Percentiles rank a stretch among this genome's conserved stretches.
These are phyloP conservation scores for Ryuthela nishihirai DNA, from an alignment of 2,888 invertebrate species.

Conservation along the genomic window DNA sequence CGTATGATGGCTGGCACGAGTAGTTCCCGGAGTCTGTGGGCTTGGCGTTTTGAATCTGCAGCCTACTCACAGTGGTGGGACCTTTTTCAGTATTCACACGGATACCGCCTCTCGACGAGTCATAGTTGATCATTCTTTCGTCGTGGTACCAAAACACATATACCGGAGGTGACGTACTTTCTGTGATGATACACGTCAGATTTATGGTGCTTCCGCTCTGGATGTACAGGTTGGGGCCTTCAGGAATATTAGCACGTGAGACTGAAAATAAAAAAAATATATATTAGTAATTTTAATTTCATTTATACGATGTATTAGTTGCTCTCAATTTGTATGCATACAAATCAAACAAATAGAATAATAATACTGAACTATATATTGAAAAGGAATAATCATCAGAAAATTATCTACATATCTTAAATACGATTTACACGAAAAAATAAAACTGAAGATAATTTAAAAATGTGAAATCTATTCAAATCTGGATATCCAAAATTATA, in stretches of 20 bases:
- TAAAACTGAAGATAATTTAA: too few relatives aligned
- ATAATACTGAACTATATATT: too few relatives aligned
- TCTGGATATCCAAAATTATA: too few relatives aligned
- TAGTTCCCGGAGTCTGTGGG: conserved; percentile 78
- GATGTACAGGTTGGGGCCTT: conserved; percentile 77
- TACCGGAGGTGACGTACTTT: conserved; percentile 88
- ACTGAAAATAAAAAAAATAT: conserved; percentile 58
- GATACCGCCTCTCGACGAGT: conserved; percentile 70
- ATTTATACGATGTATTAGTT: too few relatives aligned
- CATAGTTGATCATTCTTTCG: conserved; percentile 85
- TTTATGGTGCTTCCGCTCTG: conserved; percentile 82
- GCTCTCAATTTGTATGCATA: too few relatives aligned
- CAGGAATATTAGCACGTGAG: conserved; percentile 81
- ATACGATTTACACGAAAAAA: too few relatives aligned
- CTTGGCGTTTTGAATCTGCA: conserved; percentile 75
- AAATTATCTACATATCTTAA: too few relatives aligned
- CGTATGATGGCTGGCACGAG: conserved; percentile 38
- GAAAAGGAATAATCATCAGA: too few relatives aligned
- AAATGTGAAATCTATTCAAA: too few relatives aligned
- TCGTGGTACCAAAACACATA: conserved; percentile 95
- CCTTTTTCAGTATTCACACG: conserved; percentile 81
- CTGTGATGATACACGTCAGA: conserved; percentile 81
- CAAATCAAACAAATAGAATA: too few relatives aligned
- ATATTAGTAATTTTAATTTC: too few relatives aligned
- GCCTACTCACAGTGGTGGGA: conserved; percentile 75